phyloP scores from a whole-genome alignment of 2,888 invertebrate genomes.

The Phorcus lineatus region DNA sequence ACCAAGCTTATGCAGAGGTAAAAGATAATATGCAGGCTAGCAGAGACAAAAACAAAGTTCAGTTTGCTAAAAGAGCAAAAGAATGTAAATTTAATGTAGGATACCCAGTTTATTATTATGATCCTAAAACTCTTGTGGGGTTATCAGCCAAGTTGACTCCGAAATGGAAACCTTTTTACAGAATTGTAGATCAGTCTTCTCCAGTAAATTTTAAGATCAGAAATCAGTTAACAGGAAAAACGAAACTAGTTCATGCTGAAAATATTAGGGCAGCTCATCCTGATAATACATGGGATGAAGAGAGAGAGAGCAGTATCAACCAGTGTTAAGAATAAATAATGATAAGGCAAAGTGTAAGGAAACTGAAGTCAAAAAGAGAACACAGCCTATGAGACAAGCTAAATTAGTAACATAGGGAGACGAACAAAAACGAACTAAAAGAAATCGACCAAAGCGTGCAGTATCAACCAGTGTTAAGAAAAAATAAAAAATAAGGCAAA shows the following conservation, averaged over 20 bases:
- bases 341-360: too few relatives aligned
- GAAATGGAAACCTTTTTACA: neutral
- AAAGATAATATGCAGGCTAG: neutral
- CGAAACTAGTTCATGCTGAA: neutral
- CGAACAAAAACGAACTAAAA: too few relatives aligned
- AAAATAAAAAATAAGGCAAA: too few relatives aligned
- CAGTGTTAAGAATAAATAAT: neutral
- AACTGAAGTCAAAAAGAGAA: too few relatives aligned
- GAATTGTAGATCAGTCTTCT: neutral
- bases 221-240: neutral
- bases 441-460: too few relatives aligned
- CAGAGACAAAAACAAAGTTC: neutral
- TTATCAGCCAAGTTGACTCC: neutral
- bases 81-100: neutral
- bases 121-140: neutral
- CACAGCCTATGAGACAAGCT: neutral
- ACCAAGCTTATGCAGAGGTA: neutral
- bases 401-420: too few relatives aligned
- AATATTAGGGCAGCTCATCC: neutral
- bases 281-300: neutral
- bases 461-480: neutral
- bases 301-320: neutral
- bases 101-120: slow-evolving; percentile 4
- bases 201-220: neutral
- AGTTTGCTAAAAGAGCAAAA: slow-evolving; percentile 2